phyloP scores from a whole-genome alignment of 2,797 vertebrate genomes.

The Galaxias olidus region DNA sequence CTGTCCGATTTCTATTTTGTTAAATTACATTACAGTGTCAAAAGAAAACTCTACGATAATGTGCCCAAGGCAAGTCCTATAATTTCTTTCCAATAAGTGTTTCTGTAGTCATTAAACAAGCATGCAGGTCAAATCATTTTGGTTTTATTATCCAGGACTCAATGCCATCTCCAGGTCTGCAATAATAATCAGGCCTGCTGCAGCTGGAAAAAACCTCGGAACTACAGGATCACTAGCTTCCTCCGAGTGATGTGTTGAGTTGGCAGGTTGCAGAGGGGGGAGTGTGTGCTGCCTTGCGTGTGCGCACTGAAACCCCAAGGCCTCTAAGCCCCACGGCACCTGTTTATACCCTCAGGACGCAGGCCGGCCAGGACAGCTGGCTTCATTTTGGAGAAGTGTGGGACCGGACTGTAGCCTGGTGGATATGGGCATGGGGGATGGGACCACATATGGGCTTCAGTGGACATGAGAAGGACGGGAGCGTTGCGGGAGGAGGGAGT shows the following conservation, averaged over 20 bases:
- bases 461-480: slow-evolving; percentile 44
- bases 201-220: slow-evolving; percentile 45
- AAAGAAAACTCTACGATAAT: no score
- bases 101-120: no score
- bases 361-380: slow-evolving; percentile 73
- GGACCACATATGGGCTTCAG: slow-evolving; percentile 71
- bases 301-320: slow-evolving; percentile 46
- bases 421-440: slow-evolving; percentile 45
- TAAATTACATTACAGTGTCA: no score
- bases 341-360: slow-evolving; percentile 72
- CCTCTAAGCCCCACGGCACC: slow-evolving; percentile 64
- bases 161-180: slow-evolving; percentile 38
- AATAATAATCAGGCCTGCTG: slow-evolving; percentile 34
- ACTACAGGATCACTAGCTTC: slow-evolving; percentile 13
- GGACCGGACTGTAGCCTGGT: slow-evolving; percentile 60
- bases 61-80: no score
- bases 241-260: slow-evolving; percentile 15
- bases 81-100: no score
- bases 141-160: slow-evolving; percentile 11
- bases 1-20: no score
- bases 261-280: slow-evolving; percentile 54
- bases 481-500: slow-evolving; percentile 13
- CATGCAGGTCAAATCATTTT: no score
- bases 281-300: slow-evolving; percentile 62
- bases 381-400: slow-evolving; percentile 63